These are phyloP conservation scores for Oreochromis grahami DNA, from an alignment of 2,797 vertebrate species.

Conservation along the genomic window DNA sequence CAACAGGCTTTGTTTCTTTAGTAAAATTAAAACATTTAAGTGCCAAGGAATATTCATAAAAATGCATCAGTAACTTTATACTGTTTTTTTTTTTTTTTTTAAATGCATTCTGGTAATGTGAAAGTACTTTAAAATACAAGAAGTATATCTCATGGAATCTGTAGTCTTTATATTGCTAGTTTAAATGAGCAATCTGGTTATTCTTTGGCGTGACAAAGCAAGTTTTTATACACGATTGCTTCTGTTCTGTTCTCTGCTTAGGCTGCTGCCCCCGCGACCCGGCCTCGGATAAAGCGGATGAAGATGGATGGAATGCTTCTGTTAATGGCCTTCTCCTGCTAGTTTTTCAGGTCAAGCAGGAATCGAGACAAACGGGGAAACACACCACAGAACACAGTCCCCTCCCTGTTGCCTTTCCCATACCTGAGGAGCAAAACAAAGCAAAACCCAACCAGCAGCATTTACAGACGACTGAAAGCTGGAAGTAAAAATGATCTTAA, in stretches of 20 bases:
- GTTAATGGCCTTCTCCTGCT: not conserved
- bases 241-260: constrained; percentile 8
- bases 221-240: not conserved
- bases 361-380: constrained; percentile 73
- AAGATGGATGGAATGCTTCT: no score
- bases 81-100: not conserved
- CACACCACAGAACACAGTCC: constrained; percentile 46
- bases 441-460: not conserved
- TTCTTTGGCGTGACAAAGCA: not conserved
- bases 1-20: not conserved
- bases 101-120: not conserved
- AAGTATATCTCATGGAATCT: not conserved
- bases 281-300: no score
- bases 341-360: constrained; percentile 4
- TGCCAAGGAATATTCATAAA: not conserved
- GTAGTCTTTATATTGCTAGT: not conserved
- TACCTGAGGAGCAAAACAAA: constrained; percentile 10
- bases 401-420: constrained; percentile 41
- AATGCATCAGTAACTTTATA: not conserved
- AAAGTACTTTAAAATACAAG: not conserved
- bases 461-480: not conserved
- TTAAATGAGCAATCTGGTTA: not conserved
- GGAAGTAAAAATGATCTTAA: not conserved
- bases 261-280: no score
- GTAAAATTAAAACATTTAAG: not conserved